Base-by-base conservation (phyloP, 2,113 vertebrate genomes). In the Numenius arquata region DNA sequence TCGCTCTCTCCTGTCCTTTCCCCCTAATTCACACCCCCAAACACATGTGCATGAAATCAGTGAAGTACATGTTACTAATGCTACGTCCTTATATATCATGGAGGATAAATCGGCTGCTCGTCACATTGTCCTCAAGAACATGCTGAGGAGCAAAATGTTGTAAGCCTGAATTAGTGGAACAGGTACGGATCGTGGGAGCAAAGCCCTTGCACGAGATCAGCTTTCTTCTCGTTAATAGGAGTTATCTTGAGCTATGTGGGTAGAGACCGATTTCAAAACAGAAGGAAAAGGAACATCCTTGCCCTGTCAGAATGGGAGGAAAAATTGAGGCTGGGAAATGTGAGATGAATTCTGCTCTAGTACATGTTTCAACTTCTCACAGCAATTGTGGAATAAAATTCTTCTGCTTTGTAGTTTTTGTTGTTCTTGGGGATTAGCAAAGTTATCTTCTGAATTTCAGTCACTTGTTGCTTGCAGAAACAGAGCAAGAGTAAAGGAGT, bases 41-140 rank as follows among this genome's bases (percentile, higher is more conserved):
- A 36, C 22, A 43, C 19, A n/a, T 0, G 0, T 50, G n/a, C 22
- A 13, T 30, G 18, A 40, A 65, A 38, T 85, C 38, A 30, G 18
- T 23, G 47, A 82, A 47, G 52, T 47, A 10, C 22, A 3, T 19
- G 16, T 56, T 43, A 26, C n/a, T 65, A 11, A 20, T 38, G 22
- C 81, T 47, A 0, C 0, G 3, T 65, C 32, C 20, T 88, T 87
- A 5, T 23, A 27, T 1, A 1, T 72, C 1, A 4, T 58, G 40
- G 61, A 38, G 68, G 72, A 8, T 55, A 40, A 58, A 72, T 34
- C 15, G 30, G 16, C 72, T 86, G 45, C 68, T 74, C 0, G 0
- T 52, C 53, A 40, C 53, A 2, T 21, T 58, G 32, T 66, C 45
- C 50, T 62, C 27, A 71, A 43, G 63, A 84, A 21, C 55, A 13